A percentile compares a stretch with the other conserved stretches of the same genome.
phyloP scores from a whole-genome alignment of 1,140 invertebrate genomes.

The Orchestia grillus region DNA sequence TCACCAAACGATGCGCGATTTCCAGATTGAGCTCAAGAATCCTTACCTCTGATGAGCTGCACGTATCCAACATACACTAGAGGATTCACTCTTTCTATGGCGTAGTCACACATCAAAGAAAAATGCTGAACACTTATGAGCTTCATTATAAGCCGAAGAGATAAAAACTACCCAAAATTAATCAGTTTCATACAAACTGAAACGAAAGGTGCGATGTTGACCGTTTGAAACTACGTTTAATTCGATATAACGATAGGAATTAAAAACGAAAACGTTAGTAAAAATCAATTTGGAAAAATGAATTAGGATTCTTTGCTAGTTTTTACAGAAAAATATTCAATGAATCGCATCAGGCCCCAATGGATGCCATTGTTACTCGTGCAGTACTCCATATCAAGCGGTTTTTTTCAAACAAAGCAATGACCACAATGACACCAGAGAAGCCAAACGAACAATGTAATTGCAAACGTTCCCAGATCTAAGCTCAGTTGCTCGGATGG shows the following conservation, averaged over 20 bases:
- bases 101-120: no score
- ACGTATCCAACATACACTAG: no score
- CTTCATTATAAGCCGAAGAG: no score
- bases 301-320: neutral
- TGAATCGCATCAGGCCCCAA: neutral
- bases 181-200: neutral
- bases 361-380: neutral
- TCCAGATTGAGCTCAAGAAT: no score
- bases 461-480: neutral
- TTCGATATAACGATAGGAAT: neutral
- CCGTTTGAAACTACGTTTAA: neutral
- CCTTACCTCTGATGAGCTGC: no score
- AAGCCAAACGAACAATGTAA: neutral
- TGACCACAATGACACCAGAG: neutral
- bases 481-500: neutral
- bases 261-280: neutral
- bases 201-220: neutral
- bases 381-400: neutral
- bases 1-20: no score
- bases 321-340: neutral
- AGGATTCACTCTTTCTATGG: no score
- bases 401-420: neutral
- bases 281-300: neutral
- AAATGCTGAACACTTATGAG: no score
- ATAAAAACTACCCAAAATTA: no score